Evolutionary conservation across 2,888 invertebrate genomes (phyloP).

Genomic region (Schizotus pectinicornis): DNA sequence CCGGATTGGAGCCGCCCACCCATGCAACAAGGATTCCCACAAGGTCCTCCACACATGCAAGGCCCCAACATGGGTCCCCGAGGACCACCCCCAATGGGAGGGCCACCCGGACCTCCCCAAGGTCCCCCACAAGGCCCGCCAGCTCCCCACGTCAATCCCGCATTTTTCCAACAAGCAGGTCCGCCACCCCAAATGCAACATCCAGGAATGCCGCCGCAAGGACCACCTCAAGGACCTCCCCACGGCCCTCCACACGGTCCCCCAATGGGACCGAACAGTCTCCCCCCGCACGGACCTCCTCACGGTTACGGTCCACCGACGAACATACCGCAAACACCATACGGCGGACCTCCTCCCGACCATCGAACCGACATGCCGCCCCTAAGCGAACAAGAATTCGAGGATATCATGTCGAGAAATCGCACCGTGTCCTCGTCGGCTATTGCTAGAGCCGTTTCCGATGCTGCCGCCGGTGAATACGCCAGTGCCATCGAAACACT

Average conservation of each 20-base stretch:
- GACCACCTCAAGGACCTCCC: constrained; percentile 71
- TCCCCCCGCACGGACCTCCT: constrained; percentile 60
- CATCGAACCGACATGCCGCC: constrained; percentile 65
- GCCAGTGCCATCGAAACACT: constrained; percentile 98
- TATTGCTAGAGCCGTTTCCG: constrained; percentile 95
- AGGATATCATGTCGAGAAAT: constrained; percentile 97
- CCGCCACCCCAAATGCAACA: constrained; percentile 66
- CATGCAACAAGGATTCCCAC: constrained; percentile 72
- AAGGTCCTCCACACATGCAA: constrained; percentile 75
- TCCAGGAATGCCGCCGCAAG: constrained; percentile 60
- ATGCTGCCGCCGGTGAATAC: constrained; percentile 97
- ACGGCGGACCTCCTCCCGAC: constrained; percentile 68
- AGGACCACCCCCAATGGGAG: constrained; percentile 64
- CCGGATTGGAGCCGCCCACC: constrained; percentile 80
- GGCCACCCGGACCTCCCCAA: constrained; percentile 59
- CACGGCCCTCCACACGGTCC: constrained; percentile 68
- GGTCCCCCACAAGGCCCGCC: constrained; percentile 69
- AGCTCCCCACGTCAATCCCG: constrained; percentile 95
- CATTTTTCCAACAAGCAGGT: constrained; percentile 87
- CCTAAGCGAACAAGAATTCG: constrained; percentile 93
- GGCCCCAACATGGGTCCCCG: constrained; percentile 64
- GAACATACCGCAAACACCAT: constrained; percentile 60
- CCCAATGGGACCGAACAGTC: constrained; percentile 64
- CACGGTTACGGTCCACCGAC: constrained; percentile 64
- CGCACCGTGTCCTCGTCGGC: constrained; percentile 97